Percentiles rank a stretch among this genome's conserved stretches.
These are phyloP conservation scores for Oostethus manadensis DNA, from an alignment of 2,113 vertebrate genomes.

Conservation along the genomic window DNA sequence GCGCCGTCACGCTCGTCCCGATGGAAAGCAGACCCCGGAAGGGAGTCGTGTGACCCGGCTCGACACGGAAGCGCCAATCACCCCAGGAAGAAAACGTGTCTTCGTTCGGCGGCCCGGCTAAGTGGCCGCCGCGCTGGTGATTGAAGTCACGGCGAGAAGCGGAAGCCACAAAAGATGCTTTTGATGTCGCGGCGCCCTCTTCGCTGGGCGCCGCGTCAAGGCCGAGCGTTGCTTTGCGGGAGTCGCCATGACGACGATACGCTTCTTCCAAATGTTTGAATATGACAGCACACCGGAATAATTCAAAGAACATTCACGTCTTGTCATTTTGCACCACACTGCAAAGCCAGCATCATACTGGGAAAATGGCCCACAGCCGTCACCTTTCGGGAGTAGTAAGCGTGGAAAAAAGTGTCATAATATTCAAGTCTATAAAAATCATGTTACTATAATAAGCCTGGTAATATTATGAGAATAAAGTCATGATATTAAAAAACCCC, in stretches of 20 bases:
- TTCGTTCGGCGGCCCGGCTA: not conserved
- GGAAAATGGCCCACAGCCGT: no score
- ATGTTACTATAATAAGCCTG: no score
- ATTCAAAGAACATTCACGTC: conserved; percentile 25
- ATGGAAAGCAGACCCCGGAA: no score
- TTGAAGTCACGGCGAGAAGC: conserved; percentile 17
- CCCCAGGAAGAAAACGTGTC: not conserved
- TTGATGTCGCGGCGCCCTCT: conserved; percentile 28
- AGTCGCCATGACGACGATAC: conserved; percentile 55
- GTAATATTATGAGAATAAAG: no score
- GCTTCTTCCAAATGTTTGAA: conserved; percentile 36
- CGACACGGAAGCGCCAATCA: no score
- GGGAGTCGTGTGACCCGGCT: no score
- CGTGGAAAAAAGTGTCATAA: no score
- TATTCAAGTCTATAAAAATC: no score
- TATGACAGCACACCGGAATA: conserved; percentile 24
- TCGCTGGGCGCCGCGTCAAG: conserved; percentile 30
- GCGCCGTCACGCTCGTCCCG: no score
- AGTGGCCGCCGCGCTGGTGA: conserved; percentile 6
- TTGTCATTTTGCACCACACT: not conserved
- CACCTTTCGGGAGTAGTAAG: no score
- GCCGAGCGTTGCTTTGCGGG: conserved; percentile 31
- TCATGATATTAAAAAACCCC: no score
- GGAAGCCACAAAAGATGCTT: conserved; percentile 22
- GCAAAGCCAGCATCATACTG: no score